phyloP scores from a whole-genome alignment of 2,797 vertebrate genomes.

The Peromyscus eremicus region DNA sequence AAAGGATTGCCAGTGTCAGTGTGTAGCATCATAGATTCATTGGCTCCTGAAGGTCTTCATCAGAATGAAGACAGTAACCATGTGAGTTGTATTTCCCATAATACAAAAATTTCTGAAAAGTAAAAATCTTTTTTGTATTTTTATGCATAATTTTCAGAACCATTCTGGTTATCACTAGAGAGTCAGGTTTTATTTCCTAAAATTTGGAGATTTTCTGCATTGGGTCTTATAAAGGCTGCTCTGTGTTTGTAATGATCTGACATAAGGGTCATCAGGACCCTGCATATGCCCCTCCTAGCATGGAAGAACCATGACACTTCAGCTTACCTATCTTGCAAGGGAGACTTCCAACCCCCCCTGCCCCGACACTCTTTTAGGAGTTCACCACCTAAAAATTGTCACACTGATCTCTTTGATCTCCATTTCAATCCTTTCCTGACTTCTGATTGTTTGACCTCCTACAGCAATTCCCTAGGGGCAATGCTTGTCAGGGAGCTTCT shows the following conservation, averaged over 20 bases:
- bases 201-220: not conserved
- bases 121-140: not conserved
- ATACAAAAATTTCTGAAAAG: not conserved
- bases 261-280: not conserved
- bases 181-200: not conserved
- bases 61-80: not conserved
- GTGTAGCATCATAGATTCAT: not conserved
- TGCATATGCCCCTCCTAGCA: not conserved
- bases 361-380: not conserved
- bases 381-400: not conserved
- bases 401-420: not conserved
- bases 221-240: not conserved
- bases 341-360: not conserved
- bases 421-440: not conserved
- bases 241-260: not conserved
- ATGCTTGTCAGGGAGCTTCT: not conserved
- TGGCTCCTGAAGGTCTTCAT: not conserved
- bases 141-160: not conserved
- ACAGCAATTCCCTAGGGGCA: not conserved
- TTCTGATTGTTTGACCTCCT: slow-evolving; percentile 23
- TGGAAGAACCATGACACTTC: not conserved
- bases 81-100: not conserved
- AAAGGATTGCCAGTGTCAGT: not conserved
- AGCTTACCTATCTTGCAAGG: not conserved
- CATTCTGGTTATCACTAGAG: not conserved